phyloP scores from a whole-genome alignment of 2,797 vertebrate species.

The Capromys pilorides region DNA sequence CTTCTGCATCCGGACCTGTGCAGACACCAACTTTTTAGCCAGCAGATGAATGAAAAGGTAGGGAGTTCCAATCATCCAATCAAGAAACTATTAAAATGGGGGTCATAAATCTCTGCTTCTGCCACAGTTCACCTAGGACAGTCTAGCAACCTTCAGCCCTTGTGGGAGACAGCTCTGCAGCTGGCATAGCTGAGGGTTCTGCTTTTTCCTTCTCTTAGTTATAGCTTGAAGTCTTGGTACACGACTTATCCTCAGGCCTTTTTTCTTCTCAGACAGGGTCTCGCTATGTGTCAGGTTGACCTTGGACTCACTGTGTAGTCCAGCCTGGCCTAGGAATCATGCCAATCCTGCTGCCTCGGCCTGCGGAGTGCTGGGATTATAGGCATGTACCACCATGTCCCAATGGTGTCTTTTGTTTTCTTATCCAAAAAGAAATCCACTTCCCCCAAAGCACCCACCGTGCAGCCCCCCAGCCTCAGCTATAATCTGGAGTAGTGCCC shows the following conservation, averaged over 20 bases:
- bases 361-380: background rate
- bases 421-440: background rate
- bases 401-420: background rate
- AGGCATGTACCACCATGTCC: background rate
- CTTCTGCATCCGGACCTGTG: constrained; percentile 19
- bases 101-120: constrained; percentile 56
- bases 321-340: no score
- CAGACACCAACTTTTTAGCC: constrained; percentile 66
- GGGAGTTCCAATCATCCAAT: constrained; percentile 36
- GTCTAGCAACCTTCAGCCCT: background rate
- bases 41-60: constrained; percentile 35
- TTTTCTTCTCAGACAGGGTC: background rate
- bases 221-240: background rate
- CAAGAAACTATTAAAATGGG: constrained; percentile 62
- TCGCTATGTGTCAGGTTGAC: background rate
- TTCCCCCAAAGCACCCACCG: background rate
- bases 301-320: background rate
- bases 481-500: background rate
- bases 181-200: background rate
- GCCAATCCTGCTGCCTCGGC: background rate
- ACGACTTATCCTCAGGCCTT: background rate
- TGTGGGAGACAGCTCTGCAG: background rate
- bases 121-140: constrained; percentile 8
- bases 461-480: background rate
- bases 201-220: background rate